Evolutionary conservation across 2,797 vertebrate genomes (phyloP), one percentile per base, ranked within the genome.

Genomic region (Sebastes trivittatus): DNA sequence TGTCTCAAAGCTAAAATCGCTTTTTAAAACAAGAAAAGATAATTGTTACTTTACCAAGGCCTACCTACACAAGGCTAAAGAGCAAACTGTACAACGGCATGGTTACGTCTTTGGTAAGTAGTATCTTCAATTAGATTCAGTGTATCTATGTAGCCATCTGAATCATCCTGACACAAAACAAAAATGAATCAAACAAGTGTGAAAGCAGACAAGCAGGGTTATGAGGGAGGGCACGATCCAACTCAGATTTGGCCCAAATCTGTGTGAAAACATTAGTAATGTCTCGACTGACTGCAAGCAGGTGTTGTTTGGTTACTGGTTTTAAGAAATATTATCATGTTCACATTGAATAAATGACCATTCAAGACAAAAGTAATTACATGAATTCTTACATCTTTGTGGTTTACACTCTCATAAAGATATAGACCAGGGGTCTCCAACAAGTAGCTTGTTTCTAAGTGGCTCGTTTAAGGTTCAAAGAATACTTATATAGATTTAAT

Each of bases 161-260:
- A 82, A 65, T 86, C 63, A 78, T 63, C 86, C 55, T 64, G 71
- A 88, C 42, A 84, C 52, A 73, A 78, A 60, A 55, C 29, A 68
- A 32, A 46, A 72, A 29, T 78, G 72, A 84, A 70, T 75, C 70
- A 80, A 77, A 85, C 30, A 38, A 70, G 59, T 63, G 23, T 46
- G 58, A 77, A 75, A 84, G 69, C 58, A 38, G 36, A 63, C 20
- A 52, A 36, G 62, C 46, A 54, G 46, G 64, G 34, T 68, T 59
- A n/a, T 22, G 20, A 77, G 4, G 25, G 23, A 11, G 4, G 14
- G 14, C 18, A 23, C 3, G 11, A 49, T 64, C 34, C 11, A 61
- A 38, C 42, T 65, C 71, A 59, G 25, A 54, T 30, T 52, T 20
- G 6, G 29, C 52, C 63, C 54, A 63, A n/a, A 60, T 32, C 6